phyloP scores from a whole-genome alignment of 1,140 invertebrate species.

The Bombus pascuorum region DNA sequence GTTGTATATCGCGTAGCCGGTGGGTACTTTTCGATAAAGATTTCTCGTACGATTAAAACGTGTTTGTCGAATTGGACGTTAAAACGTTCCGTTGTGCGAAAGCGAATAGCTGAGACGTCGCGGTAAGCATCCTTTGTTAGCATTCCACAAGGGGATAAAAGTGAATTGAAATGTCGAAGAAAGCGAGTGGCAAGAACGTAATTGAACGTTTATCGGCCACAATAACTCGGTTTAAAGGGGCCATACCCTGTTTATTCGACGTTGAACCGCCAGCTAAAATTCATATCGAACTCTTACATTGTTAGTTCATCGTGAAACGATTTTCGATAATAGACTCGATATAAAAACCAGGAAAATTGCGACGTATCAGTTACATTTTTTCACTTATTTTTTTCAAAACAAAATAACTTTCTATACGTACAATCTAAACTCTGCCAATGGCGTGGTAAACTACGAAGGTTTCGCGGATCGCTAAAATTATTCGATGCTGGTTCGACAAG shows the following conservation, averaged over 20 bases:
- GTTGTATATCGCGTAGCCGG: too few relatives aligned
- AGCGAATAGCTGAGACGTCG: background rate
- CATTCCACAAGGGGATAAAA: slow-evolving; percentile 3
- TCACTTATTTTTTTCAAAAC: too few relatives aligned
- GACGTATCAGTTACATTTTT: too few relatives aligned
- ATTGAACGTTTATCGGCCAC: background rate
- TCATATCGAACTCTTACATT: background rate
- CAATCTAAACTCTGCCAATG: too few relatives aligned
- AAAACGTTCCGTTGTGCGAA: background rate
- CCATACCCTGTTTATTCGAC: background rate
- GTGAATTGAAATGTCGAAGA: slow-evolving; percentile 20
- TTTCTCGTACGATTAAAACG: background rate
- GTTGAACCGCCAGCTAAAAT: background rate
- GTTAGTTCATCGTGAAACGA: too few relatives aligned
- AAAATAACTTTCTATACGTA: too few relatives aligned
- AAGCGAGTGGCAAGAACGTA: background rate
- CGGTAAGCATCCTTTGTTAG: background rate
- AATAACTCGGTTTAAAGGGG: background rate
- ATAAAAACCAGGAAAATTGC: too few relatives aligned
- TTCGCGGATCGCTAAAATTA: background rate
- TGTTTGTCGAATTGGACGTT: background rate
- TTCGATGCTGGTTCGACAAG: background rate
- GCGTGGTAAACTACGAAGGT: too few relatives aligned
- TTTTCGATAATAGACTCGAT: too few relatives aligned
- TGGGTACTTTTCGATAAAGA: background rate